Evolutionary conservation across 1,140 invertebrate genomes (phyloP).

Genomic region (Lasioglossum albipes): DNA sequence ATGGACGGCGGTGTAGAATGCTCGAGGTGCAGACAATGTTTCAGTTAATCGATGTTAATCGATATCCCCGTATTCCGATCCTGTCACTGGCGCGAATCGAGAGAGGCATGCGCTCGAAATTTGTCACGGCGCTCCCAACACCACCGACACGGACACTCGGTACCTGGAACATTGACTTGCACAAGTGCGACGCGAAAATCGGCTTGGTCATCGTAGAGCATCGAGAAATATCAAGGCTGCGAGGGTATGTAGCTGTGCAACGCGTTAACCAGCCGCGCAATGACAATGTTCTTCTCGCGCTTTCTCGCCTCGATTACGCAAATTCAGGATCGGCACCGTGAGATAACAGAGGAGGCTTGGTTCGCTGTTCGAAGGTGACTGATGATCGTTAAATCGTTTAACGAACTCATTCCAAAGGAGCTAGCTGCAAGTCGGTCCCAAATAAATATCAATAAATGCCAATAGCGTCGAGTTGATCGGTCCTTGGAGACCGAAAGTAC

Average conservation of each 20-base stretch:
- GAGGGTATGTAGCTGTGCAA: slow-evolving; percentile 26
- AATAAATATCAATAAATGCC: slow-evolving; percentile 11
- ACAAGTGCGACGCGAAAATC: slow-evolving; percentile 48
- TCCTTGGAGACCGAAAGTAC: slow-evolving; percentile 13
- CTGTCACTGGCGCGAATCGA: neutral
- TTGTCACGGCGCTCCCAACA: slow-evolving; percentile 42
- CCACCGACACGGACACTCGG: neutral
- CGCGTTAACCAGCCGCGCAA: slow-evolving; percentile 31
- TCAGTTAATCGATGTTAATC: neutral
- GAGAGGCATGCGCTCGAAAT: slow-evolving; percentile 22
- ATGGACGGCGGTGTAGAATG: too few species aligned
- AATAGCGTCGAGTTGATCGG: slow-evolving; percentile 13
- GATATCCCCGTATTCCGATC: neutral
- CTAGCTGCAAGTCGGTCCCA: too few species aligned
- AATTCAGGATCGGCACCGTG: slow-evolving; percentile 44
- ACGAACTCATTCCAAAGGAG: slow-evolving; percentile 34
- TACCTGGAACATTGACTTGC: neutral
- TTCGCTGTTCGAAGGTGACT: slow-evolving; percentile 26
- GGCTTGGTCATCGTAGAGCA: slow-evolving; percentile 53
- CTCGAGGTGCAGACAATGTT: neutral
- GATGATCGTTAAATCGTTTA: slow-evolving; percentile 37
- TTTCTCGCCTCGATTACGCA: slow-evolving; percentile 53
- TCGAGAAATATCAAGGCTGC: slow-evolving; percentile 60
- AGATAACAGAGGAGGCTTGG: slow-evolving; percentile 43
- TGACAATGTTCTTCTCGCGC: slow-evolving; percentile 53